A percentile compares a stretch with the other conserved stretches of the same genome.
Evolutionary conservation across 2,113 vertebrate genomes (phyloP).

Genomic region (Scomber colias): DNA sequence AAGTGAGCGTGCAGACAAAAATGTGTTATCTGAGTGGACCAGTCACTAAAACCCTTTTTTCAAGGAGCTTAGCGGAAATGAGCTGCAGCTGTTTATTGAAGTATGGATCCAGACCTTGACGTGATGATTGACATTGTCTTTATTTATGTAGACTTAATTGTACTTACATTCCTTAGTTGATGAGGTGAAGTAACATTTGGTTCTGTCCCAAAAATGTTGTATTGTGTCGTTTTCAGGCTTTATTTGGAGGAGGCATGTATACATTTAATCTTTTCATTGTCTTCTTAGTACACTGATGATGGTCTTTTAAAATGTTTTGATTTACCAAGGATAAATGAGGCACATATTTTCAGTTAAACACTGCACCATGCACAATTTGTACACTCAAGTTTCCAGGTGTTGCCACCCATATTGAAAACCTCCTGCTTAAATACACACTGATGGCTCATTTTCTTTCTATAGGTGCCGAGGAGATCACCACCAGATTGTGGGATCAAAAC

Average conservation of each 20-base stretch:
- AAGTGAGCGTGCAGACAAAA: background rate
- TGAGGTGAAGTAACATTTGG: too few species aligned
- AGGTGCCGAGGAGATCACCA: conserved; percentile 27
- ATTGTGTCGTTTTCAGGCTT: too few species aligned
- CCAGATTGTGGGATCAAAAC: background rate
- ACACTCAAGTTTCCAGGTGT: background rate
- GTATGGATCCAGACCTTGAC: conserved; percentile 2
- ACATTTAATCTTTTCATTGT: background rate
- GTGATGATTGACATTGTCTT: background rate
- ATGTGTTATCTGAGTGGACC: background rate
- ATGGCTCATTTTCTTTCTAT: conserved; percentile 10
- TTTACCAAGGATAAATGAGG: too few species aligned
- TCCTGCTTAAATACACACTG: background rate
- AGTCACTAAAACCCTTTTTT: background rate
- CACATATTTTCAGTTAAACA: background rate
- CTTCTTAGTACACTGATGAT: background rate
- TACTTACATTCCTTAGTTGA: too few species aligned
- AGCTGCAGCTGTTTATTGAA: background rate
- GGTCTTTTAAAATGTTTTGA: too few species aligned
- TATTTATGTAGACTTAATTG: background rate
- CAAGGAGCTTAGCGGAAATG: background rate
- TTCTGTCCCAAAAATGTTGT: too few species aligned
- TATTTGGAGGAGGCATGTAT: too few species aligned
- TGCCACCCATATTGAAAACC: background rate
- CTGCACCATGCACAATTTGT: too few species aligned